Evolutionary conservation across 2,888 invertebrate genomes (phyloP).

Genomic region (Desoria tigrina): DNA sequence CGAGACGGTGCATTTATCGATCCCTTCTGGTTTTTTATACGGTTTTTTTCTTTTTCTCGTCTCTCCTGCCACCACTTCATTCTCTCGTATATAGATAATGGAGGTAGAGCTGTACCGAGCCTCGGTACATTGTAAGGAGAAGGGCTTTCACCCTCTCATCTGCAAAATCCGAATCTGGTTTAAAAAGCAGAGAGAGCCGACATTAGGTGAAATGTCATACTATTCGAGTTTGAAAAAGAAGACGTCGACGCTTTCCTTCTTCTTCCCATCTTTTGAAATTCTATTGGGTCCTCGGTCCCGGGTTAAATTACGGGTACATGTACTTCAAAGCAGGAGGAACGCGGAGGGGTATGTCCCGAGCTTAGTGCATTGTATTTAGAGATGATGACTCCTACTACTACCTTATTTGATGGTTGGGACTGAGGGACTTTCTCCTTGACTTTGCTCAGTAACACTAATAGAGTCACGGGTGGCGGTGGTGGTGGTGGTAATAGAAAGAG

Average conservation of each 20-base stretch:
- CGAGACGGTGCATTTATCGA: slow-evolving; percentile 54
- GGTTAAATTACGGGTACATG: background rate
- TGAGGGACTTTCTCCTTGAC: slow-evolving; percentile 4
- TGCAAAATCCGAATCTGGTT: slow-evolving; percentile 16
- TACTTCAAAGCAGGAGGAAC: background rate
- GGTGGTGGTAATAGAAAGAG: slow-evolving; percentile 1
- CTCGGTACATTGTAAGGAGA: background rate
- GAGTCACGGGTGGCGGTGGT: slow-evolving; percentile 22
- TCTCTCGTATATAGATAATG: background rate
- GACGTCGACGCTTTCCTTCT: background rate
- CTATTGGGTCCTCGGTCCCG: slow-evolving; percentile 20
- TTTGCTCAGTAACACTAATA: slow-evolving; percentile 21
- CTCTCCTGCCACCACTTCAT: slow-evolving; percentile 32
- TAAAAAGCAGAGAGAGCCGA: slow-evolving; percentile 1
- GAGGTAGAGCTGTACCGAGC: background rate
- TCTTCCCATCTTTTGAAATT: slow-evolving; percentile 35
- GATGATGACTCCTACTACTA: too few species aligned
- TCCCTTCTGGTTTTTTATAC: slow-evolving; percentile 49
- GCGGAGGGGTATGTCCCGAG: too few species aligned
- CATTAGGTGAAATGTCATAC: slow-evolving; percentile 32
- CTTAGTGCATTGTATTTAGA: too few species aligned
- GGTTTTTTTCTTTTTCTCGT: slow-evolving; percentile 39
- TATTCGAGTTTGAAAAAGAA: background rate
- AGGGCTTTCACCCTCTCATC: slow-evolving; percentile 24
- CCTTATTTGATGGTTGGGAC: background rate